These are phyloP conservation scores for Heliconius ismenius DNA, from an alignment of 2,888 invertebrate genomes.

Conservation along the genomic window DNA sequence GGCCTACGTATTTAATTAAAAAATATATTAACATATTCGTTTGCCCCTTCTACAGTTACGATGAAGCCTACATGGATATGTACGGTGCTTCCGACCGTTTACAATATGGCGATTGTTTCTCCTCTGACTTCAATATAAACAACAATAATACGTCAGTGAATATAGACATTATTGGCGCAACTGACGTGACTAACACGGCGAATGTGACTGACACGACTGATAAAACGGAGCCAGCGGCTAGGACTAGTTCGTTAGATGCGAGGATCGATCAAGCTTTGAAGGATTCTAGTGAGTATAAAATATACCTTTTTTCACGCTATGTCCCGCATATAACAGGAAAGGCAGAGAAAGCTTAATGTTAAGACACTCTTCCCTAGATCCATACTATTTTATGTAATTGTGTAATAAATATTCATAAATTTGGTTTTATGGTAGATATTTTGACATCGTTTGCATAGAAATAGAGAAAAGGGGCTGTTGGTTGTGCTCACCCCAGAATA, in stretches of 20 bases:
- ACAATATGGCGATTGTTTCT: constrained; percentile 76
- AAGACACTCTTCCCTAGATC: too few relatives aligned
- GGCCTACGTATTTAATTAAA: too few relatives aligned
- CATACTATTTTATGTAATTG: too few relatives aligned
- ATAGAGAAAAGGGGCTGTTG: too few relatives aligned
- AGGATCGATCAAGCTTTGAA: constrained; percentile 64
- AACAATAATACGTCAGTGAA: constrained; percentile 27
- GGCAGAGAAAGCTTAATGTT: too few relatives aligned
- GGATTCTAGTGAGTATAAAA: constrained; percentile 54
- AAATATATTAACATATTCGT: not conserved
- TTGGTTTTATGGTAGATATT: too few relatives aligned
- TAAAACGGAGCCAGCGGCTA: constrained; percentile 15
- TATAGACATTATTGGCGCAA: constrained; percentile 24
- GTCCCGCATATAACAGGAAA: too few relatives aligned
- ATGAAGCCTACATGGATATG: constrained; percentile 74
- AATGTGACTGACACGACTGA: constrained; percentile 24
- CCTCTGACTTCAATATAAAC: constrained; percentile 38
- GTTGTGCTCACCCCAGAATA: too few relatives aligned
- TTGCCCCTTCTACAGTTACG: constrained; percentile 57
- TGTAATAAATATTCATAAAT: too few relatives aligned
- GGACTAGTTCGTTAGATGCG: constrained; percentile 59
- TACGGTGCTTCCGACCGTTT: constrained; percentile 73
- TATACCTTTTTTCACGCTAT: not conserved
- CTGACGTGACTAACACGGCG: constrained; percentile 4
- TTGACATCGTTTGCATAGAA: too few relatives aligned